phyloP scores from a whole-genome alignment of 2,797 vertebrate genomes.

The Lerista edwardsae region DNA sequence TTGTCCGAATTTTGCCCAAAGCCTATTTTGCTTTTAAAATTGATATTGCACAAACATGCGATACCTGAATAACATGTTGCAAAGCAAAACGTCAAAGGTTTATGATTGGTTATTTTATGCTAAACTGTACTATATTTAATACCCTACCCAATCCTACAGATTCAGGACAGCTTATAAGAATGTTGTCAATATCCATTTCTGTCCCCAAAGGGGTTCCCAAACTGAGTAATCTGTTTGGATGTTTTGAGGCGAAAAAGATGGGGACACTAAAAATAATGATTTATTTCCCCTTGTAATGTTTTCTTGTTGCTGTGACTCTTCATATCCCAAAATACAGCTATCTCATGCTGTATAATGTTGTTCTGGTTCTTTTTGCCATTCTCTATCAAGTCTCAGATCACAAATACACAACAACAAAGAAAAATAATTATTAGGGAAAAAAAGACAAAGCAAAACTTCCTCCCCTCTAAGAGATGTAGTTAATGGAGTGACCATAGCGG shows the following conservation, averaged over 20 bases:
- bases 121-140: not conserved
- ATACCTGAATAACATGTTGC: not conserved
- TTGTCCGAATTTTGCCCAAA: no score
- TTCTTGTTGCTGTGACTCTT: not conserved
- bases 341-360: not conserved
- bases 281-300: not conserved
- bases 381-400: not conserved
- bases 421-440: not conserved
- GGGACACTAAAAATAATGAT: not conserved
- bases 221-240: not conserved
- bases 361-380: not conserved
- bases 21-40: not conserved
- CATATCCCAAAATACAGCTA: not conserved
- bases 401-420: not conserved
- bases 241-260: no score
- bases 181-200: not conserved
- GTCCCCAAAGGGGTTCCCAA: not conserved
- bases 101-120: not conserved
- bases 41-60: not conserved
- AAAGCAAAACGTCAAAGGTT: not conserved
- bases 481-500: not conserved
- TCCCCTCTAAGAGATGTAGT: not conserved
- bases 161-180: not conserved
- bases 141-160: not conserved
- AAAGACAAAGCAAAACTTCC: not conserved